A percentile compares a stretch with the other conserved stretches of the same genome.
Conservation (phyloP, 1,140 invertebrate species). For the Panonychus citri region DNA sequence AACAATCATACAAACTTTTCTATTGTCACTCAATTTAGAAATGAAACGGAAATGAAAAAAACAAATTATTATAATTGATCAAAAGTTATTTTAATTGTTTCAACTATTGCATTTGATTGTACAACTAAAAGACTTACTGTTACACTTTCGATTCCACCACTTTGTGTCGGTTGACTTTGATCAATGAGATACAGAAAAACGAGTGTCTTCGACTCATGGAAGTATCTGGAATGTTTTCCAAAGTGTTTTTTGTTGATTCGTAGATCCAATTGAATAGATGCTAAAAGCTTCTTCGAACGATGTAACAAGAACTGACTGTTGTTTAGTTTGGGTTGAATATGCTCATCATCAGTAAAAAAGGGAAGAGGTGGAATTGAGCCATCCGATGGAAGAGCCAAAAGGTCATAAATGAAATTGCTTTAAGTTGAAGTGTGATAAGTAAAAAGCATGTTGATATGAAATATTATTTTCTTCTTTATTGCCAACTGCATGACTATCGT, state of each 20-base stretch:
- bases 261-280: conserved; percentile 44
- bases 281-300: conserved; percentile 50
- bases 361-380: too few species aligned
- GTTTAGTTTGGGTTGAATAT: conserved; percentile 24
- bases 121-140: too few species aligned
- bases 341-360: conserved; percentile 1
- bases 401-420: conserved; percentile 69
- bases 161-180: background rate
- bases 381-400: conserved; percentile 33
- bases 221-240: conserved; percentile 56
- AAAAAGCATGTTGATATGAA: conserved; percentile 29
- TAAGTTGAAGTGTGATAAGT: conserved; percentile 77
- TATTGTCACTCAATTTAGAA: too few species aligned
- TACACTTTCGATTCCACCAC: background rate
- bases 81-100: too few species aligned
- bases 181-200: conserved; percentile 1
- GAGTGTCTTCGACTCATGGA: conserved; percentile 43
- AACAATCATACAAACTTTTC: too few species aligned
- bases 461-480: background rate
- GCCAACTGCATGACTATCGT: background rate
- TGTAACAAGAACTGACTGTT: conserved; percentile 45
- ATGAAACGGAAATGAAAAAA: too few species aligned
- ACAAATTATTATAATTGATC: too few species aligned
- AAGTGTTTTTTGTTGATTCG: conserved; percentile 45
- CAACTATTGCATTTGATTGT: too few species aligned